A percentile compares a stretch with the other conserved stretches of the same genome.
Conservation (phyloP, 2,113 vertebrate species). For the Promerops cafer region DNA sequence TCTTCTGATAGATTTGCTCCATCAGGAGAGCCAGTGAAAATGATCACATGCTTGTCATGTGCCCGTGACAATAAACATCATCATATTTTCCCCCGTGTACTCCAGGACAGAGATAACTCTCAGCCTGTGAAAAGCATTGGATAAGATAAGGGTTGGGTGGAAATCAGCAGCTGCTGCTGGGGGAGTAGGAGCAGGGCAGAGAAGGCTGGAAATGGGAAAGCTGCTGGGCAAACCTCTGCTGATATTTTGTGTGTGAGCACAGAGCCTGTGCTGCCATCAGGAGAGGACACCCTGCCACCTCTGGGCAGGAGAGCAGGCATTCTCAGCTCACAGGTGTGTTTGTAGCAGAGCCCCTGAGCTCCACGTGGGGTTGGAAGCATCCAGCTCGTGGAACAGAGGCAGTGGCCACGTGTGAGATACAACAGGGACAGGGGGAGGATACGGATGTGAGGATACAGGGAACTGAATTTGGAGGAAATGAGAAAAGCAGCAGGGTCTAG, state of each 20-base stretch:
- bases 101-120: not conserved
- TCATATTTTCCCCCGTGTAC: rapidly evolving
- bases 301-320: not conserved
- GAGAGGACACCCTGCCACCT: not conserved
- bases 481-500: not conserved
- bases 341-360: not conserved
- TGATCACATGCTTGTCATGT: rapidly evolving
- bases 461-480: not conserved
- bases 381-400: not conserved
- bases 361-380: rapidly evolving
- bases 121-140: not conserved
- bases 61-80: not conserved
- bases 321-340: rapidly evolving
- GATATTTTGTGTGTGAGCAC: rapidly evolving
- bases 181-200: not conserved
- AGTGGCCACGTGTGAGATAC: rapidly evolving
- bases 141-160: not conserved
- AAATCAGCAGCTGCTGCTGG: not conserved
- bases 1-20: not conserved
- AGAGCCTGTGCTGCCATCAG: not conserved
- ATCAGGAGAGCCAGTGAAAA: not conserved
- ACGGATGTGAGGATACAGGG: not conserved
- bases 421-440: rapidly evolving
- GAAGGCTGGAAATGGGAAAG: not conserved
- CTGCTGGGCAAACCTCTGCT: not conserved